Evolutionary conservation across 2,888 invertebrate species (phyloP).

Genomic region (Troides helena): DNA sequence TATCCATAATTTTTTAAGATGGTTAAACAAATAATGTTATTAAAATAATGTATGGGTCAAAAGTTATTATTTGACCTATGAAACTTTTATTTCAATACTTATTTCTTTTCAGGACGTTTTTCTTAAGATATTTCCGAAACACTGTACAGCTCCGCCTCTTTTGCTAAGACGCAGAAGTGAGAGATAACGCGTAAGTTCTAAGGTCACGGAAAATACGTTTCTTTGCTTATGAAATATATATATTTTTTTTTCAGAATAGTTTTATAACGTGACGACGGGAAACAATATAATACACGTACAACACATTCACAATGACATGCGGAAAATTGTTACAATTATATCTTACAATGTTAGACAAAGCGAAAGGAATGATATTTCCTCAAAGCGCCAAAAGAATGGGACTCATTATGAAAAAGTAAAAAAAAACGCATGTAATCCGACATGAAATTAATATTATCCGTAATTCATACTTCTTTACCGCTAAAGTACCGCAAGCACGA

Average conservation of each 20-base stretch:
- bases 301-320: neutral
- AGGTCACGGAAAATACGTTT: neutral
- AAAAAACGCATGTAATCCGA: neutral
- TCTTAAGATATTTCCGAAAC: too few species aligned
- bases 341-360: neutral
- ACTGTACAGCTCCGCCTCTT: neutral
- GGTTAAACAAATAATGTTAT: too few species aligned
- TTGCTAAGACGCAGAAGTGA: neutral
- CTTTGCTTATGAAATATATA: neutral
- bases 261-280: neutral
- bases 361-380: neutral
- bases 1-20: too few species aligned
- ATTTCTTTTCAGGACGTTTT: too few species aligned
- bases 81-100: too few species aligned
- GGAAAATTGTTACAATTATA: neutral
- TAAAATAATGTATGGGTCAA: too few species aligned
- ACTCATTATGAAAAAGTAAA: neutral
- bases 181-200: slow-evolving; percentile 6
- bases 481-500: slow-evolving; percentile 12
- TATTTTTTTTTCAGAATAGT: neutral
- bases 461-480: slow-evolving; percentile 17
- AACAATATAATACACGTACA: neutral
- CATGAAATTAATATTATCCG: slow-evolving; percentile 16
- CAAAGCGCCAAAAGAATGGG: too few species aligned
- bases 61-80: too few species aligned